Evolutionary conservation across 2,797 vertebrate species (phyloP).

Genomic region (Eospalax fontanierii): DNA sequence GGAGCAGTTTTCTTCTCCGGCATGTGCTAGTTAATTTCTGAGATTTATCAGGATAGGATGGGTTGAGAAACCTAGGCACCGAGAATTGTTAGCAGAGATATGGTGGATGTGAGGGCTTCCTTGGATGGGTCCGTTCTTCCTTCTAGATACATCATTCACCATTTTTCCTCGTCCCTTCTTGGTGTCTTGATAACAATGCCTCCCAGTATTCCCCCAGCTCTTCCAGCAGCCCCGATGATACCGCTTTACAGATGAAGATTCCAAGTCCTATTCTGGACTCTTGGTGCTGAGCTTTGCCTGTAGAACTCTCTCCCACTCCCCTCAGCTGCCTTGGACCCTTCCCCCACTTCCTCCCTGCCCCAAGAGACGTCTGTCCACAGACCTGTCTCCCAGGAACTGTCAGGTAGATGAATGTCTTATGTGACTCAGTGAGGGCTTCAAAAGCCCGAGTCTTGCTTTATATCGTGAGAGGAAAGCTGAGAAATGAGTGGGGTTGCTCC

Average conservation of each 20-base stretch:
- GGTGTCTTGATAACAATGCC: not conserved
- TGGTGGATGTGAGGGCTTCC: not conserved
- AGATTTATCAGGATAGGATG: constrained; percentile 21
- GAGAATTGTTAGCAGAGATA: constrained; percentile 25
- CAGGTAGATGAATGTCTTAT: constrained; percentile 59
- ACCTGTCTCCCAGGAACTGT: constrained; percentile 41
- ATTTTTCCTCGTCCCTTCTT: constrained; percentile 7
- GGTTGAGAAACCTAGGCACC: not conserved
- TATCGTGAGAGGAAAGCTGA: constrained; percentile 22
- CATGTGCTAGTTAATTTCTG: constrained; percentile 46
- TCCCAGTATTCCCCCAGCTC: not conserved
- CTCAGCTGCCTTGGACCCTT: not conserved
- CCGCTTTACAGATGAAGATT: constrained; percentile 15
- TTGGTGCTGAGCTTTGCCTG: not conserved
- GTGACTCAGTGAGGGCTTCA: not conserved
- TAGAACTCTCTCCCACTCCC: not conserved
- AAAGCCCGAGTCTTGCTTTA: constrained; percentile 14
- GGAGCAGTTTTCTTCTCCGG: not conserved
- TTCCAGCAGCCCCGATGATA: not conserved
- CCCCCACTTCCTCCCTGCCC: constrained; percentile 13
- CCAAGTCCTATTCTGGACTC: not conserved
- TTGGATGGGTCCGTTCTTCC: constrained; percentile 27
- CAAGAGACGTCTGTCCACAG: not conserved
- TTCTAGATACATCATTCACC: not conserved
- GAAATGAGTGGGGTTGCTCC: not conserved